Conservation (phyloP, 1,140 invertebrate genomes). For the Drosophila guanche region DNA sequence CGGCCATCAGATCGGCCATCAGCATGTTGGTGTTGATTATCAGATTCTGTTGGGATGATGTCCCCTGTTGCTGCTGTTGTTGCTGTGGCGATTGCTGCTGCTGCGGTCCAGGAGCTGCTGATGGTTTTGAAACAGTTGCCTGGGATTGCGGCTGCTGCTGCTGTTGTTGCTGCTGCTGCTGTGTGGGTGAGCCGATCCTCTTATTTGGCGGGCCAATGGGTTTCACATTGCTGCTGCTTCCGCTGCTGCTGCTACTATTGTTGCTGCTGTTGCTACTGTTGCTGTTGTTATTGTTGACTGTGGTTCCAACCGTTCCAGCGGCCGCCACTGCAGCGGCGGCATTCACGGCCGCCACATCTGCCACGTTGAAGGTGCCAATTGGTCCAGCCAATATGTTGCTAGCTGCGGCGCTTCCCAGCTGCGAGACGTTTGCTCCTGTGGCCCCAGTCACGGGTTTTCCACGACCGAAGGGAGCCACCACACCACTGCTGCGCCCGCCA, state of each 20-base stretch:
- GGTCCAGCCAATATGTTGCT: conserved; percentile 78
- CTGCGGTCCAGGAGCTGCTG: conserved; percentile 2
- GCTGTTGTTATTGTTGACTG: conserved; percentile 11
- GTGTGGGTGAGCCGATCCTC: conserved; percentile 41
- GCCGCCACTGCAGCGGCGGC: conserved; percentile 67
- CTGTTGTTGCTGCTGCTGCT: conserved; percentile 27
- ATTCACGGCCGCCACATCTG: conserved; percentile 79
- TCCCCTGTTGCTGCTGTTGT: conserved; percentile 11
- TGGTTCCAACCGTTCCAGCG: conserved; percentile 16
- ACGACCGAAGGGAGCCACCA: conserved; percentile 84
- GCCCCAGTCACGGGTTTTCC: conserved; percentile 72
- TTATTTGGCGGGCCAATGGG: conserved; percentile 75
- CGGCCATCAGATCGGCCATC: conserved; percentile 47
- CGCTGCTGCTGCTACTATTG: conserved; percentile 7
- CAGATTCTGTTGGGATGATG: conserved; percentile 57
- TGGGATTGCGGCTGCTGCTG: conserved; percentile 21
- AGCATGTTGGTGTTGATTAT: conserved; percentile 67
- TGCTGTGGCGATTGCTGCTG: conserved; percentile 41
- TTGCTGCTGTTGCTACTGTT: conserved; percentile 1
- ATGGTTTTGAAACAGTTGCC: conserved; percentile 16
- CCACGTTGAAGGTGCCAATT: conserved; percentile 81
- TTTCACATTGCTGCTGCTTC: conserved; percentile 32
- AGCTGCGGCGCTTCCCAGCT: conserved; percentile 83
- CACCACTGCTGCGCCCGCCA: conserved; percentile 66
- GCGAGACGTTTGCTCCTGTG: conserved; percentile 72